phyloP scores from a whole-genome alignment of 2,113 vertebrate species.

The Pleuronectes platessa region DNA sequence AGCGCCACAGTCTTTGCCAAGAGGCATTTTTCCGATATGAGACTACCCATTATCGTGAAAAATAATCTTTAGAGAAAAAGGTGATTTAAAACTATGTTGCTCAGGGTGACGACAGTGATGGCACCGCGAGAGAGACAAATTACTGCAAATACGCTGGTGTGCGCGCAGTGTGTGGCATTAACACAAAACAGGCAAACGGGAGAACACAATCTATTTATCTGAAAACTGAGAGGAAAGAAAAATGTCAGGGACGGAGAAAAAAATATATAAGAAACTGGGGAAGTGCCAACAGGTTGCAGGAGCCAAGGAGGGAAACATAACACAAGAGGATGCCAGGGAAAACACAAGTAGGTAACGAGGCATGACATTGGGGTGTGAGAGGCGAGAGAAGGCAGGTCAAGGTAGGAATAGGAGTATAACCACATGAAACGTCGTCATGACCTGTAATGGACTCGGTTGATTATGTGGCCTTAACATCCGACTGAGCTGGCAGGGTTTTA shows the following conservation, averaged over 20 bases:
- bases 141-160: conserved; percentile 1
- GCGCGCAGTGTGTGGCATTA: conserved; percentile 14
- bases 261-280: neutral
- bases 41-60: conserved; percentile 64
- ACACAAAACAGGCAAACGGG: conserved; percentile 8
- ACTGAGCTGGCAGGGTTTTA: conserved; percentile 22
- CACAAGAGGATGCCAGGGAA: conserved; percentile 23
- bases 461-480: conserved; percentile 42
- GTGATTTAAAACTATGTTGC: conserved; percentile 62
- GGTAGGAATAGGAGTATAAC: conserved; percentile 34
- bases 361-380: conserved; percentile 21
- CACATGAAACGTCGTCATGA: conserved; percentile 40
- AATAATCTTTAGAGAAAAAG: conserved; percentile 63
- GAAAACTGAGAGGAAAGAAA: conserved; percentile 1
- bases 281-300: conserved; percentile 27
- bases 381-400: conserved; percentile 33
- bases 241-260: neutral
- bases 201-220: conserved; percentile 34
- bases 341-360: conserved; percentile 35
- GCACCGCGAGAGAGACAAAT: conserved; percentile 19
- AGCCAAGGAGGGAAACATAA: conserved; percentile 24
- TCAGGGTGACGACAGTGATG: conserved; percentile 42
- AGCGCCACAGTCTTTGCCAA: conserved; percentile 41
- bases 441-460: conserved; percentile 45
- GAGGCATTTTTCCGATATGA: conserved; percentile 62